A percentile compares a stretch with the other conserved stretches of the same genome.
Evolutionary conservation across 2,888 invertebrate genomes (phyloP).

Genomic region (Scelioninae gen. 1): DNA sequence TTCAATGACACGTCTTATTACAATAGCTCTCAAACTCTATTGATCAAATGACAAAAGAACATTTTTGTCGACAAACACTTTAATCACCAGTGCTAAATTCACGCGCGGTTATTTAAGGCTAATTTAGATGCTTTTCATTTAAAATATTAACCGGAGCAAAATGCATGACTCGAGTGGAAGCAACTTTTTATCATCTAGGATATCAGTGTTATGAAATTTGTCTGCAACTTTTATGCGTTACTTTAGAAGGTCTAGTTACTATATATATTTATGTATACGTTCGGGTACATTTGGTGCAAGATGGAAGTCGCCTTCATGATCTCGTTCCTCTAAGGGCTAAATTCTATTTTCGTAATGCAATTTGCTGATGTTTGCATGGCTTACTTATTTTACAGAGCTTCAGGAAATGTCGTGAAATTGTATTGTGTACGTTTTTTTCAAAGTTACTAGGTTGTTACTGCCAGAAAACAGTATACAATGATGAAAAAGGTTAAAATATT

Average conservation of each 20-base stretch:
- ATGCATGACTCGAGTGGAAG: neutral
- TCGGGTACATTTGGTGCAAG: slow-evolving; percentile 17
- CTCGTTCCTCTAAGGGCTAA: slow-evolving; percentile 43
- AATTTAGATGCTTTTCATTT: slow-evolving; percentile 26
- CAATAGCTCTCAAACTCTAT: slow-evolving; percentile 5
- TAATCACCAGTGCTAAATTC: neutral
- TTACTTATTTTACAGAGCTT: slow-evolving; percentile 53
- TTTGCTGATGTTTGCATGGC: slow-evolving; percentile 62
- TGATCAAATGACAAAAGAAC: slow-evolving; percentile 8
- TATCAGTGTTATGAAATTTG: slow-evolving; percentile 42
- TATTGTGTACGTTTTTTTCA: slow-evolving; percentile 24
- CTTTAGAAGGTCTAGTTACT: slow-evolving; percentile 27
- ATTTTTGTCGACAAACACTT: neutral
- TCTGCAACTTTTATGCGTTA: slow-evolving; percentile 29
- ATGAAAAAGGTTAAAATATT: too few relatives aligned
- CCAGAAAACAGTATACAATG: neutral
- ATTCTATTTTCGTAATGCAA: slow-evolving; percentile 63
- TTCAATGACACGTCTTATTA: slow-evolving; percentile 39
- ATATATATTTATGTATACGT: slow-evolving; percentile 16
- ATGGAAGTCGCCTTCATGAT: slow-evolving; percentile 41
- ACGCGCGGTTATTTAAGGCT: neutral
- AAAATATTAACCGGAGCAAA: slow-evolving; percentile 9
- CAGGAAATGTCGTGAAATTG: slow-evolving; percentile 51
- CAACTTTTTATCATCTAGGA: slow-evolving; percentile 33
- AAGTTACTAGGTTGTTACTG: slow-evolving; percentile 29